Evolutionary conservation across 2,888 invertebrate genomes (phyloP).

Genomic region (Eupithecia pulchellata): DNA sequence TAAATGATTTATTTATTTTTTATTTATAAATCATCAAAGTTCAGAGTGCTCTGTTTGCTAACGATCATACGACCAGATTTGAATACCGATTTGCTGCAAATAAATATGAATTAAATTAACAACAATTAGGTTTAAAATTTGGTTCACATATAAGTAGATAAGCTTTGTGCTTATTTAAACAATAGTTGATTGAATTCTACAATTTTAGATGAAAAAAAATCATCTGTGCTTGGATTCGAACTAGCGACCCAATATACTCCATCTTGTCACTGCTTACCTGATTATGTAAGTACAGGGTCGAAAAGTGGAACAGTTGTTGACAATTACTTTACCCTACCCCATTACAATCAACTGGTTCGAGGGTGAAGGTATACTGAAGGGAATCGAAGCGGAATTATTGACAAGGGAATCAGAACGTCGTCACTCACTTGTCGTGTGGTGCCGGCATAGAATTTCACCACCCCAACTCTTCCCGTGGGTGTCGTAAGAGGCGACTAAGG

Average conservation of each 20-base stretch:
- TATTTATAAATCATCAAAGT: too few relatives aligned
- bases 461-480: too few relatives aligned
- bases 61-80: too few relatives aligned
- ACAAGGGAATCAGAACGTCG: not conserved
- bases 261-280: not conserved
- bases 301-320: constrained; percentile 20
- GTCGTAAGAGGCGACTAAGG: too few relatives aligned
- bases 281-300: not conserved
- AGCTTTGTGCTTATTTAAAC: too few relatives aligned
- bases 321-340: constrained; percentile 41
- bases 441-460: too few relatives aligned
- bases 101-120: too few relatives aligned
- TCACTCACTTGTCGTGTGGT: too few relatives aligned
- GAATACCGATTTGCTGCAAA: too few relatives aligned
- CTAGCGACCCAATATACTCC: not conserved
- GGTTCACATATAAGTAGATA: too few relatives aligned
- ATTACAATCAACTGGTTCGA: constrained; percentile 39
- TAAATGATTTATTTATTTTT: too few relatives aligned
- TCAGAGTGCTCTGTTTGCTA: too few relatives aligned
- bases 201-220: not conserved
- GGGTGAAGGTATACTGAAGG: constrained; percentile 1
- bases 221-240: not conserved
- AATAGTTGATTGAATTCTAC: not conserved
- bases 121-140: not conserved
- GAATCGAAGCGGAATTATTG: not conserved